A percentile compares a stretch with the other conserved stretches of the same genome.
Evolutionary conservation across 23 tunicate genomes (phyloP).

Genomic region (Halocynthia roretzi): DNA sequence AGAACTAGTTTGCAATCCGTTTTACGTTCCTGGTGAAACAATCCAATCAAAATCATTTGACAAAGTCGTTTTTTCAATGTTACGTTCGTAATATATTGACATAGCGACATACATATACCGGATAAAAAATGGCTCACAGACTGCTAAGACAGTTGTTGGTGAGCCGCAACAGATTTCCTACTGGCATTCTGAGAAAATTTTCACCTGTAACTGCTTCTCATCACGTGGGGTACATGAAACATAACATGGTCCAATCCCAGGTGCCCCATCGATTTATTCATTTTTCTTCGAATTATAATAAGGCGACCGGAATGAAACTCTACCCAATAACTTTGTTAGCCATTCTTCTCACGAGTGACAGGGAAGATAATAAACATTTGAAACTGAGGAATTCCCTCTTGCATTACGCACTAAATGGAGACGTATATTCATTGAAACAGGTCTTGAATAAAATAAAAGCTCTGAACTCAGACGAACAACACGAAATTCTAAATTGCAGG

Average conservation of each 20-base stretch:
- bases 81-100: background rate
- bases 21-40: constrained; percentile 71
- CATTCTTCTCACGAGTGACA: background rate
- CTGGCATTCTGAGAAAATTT: too few relatives aligned
- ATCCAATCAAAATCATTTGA: constrained; percentile 68
- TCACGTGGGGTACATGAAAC: too few relatives aligned
- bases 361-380: background rate
- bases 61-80: constrained; percentile 46
- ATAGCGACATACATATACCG: too few relatives aligned
- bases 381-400: constrained; percentile 16
- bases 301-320: too few relatives aligned
- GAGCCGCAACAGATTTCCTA: too few relatives aligned
- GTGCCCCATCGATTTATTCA: too few relatives aligned
- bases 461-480: constrained; percentile 14
- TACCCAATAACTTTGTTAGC: constrained; percentile 4
- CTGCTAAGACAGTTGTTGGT: too few relatives aligned
- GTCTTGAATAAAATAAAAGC: constrained; percentile 11
- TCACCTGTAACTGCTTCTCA: too few relatives aligned
- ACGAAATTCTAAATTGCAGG: constrained; percentile 38
- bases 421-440: constrained; percentile 11
- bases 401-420: background rate
- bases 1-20: constrained; percentile 85
- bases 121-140: too few relatives aligned
- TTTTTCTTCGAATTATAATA: too few relatives aligned
- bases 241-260: too few relatives aligned